A percentile compares a stretch with the other conserved stretches of the same genome.
Evolutionary conservation across 2,888 invertebrate genomes (phyloP).

Genomic region (Glaucopsyche alexis): DNA sequence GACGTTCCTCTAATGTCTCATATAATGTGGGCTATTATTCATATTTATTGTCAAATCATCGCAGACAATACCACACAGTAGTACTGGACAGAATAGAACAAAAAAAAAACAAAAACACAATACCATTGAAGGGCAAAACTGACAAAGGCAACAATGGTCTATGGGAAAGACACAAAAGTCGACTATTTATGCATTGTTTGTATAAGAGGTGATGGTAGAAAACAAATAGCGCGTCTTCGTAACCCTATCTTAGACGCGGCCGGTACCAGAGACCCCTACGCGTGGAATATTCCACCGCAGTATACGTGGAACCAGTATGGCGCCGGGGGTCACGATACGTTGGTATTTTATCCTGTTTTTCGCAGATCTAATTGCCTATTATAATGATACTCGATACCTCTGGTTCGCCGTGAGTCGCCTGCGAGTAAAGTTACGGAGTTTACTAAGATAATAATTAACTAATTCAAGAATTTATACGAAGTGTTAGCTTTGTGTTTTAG

Average conservation of each 20-base stretch:
- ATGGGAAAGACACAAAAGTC: conserved; percentile 69
- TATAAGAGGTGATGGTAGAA: conserved; percentile 72
- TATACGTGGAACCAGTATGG: conserved; percentile 35
- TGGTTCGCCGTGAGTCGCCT: conserved; percentile 39
- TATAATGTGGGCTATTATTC: conserved; percentile 23
- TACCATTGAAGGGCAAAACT: conserved; percentile 58
- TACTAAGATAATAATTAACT: conserved; percentile 21
- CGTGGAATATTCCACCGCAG: neutral
- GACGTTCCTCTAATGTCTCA: neutral
- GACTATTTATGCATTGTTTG: conserved; percentile 73
- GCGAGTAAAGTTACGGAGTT: conserved; percentile 34
- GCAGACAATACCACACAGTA: conserved; percentile 3
- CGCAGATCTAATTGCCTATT: conserved; percentile 74
- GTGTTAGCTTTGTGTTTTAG: conserved; percentile 1
- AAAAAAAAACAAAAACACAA: conserved; percentile 54
- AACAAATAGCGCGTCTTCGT: conserved; percentile 69
- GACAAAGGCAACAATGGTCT: conserved; percentile 70
- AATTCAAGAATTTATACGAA: neutral
- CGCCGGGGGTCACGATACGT: conserved; percentile 39
- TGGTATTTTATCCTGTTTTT: conserved; percentile 53
- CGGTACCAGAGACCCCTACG: conserved; percentile 42
- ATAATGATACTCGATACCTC: conserved; percentile 74
- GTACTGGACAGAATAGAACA: conserved; percentile 20
- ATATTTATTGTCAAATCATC: conserved; percentile 29
- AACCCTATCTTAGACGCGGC: conserved; percentile 57